Evolutionary conservation across 1,140 invertebrate species (phyloP).

Genomic region (Telenomus remus): DNA sequence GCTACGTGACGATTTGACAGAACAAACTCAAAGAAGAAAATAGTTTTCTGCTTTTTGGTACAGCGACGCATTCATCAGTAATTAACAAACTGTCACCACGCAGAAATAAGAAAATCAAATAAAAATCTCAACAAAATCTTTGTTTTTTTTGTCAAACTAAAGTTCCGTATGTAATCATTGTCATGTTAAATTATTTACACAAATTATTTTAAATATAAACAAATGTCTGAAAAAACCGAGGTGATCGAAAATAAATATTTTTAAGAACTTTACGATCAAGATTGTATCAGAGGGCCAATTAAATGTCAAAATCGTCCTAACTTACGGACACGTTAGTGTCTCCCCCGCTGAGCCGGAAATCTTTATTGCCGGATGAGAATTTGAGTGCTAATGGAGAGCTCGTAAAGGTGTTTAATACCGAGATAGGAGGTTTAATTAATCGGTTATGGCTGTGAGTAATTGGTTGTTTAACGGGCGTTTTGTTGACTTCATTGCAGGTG

Average conservation of each 20-base stretch:
- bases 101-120: not conserved
- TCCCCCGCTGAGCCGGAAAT: conserved; percentile 6
- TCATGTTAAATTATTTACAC: no score
- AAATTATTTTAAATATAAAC: no score
- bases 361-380: conserved; percentile 16
- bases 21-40: conserved; percentile 31
- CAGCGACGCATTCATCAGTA: conserved; percentile 24
- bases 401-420: conserved; percentile 31
- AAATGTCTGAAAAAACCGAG: no score
- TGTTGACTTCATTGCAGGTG: conserved; percentile 64
- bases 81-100: conserved; percentile 9
- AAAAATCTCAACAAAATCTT: no score
- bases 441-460: conserved; percentile 13
- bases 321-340: conserved; percentile 19
- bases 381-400: conserved; percentile 31
- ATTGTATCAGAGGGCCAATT: conserved; percentile 35
- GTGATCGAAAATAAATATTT: no score
- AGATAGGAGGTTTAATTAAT: conserved; percentile 23
- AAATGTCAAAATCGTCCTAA: conserved; percentile 24
- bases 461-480: conserved; percentile 35
- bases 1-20: conserved; percentile 38
- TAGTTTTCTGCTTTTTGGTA: conserved; percentile 16
- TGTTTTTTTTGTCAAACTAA: no score
- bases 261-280: conserved; percentile 26
- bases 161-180: no score